These are phyloP conservation scores for Chiroxiphia lanceolata DNA, from an alignment of 2,797 vertebrate genomes.

Conservation along the genomic window DNA sequence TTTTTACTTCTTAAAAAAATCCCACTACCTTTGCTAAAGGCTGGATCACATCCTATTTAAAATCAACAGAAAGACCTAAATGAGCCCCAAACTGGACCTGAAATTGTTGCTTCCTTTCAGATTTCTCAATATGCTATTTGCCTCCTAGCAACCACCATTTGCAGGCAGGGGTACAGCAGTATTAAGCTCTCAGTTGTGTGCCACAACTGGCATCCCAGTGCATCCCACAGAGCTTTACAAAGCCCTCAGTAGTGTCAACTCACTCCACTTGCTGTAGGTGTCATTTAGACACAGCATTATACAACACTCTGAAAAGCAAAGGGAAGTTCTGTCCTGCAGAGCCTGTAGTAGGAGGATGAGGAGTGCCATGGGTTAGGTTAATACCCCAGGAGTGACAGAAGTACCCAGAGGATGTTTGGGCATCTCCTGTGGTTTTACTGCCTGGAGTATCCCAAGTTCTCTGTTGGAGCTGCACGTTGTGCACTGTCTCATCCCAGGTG, in stretches of 20 bases:
- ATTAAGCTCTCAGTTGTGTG: neutral
- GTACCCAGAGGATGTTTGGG: neutral
- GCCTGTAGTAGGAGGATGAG: neutral
- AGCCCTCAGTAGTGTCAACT: neutral
- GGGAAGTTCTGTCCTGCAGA: neutral
- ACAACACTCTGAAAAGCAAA: neutral
- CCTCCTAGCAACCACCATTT: conserved; percentile 32
- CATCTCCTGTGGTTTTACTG: neutral
- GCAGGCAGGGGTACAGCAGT: neutral
- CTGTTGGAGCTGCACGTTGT: neutral
- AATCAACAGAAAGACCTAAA: neutral
- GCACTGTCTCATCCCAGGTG: neutral
- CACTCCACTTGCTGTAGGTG: neutral
- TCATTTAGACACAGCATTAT: neutral
- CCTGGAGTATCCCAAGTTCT: neutral
- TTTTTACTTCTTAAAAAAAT: neutral
- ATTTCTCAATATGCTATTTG: neutral
- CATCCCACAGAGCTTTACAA: neutral
- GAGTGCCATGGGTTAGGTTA: neutral
- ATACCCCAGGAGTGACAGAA: neutral
- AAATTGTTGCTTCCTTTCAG: conserved; percentile 22
- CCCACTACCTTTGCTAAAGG: neutral
- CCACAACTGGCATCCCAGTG: neutral
- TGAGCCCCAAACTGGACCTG: neutral
- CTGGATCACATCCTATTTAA: neutral